Evolutionary conservation across 2,797 vertebrate species (phyloP).

Genomic region (Aselliscus stoliczkanus): DNA sequence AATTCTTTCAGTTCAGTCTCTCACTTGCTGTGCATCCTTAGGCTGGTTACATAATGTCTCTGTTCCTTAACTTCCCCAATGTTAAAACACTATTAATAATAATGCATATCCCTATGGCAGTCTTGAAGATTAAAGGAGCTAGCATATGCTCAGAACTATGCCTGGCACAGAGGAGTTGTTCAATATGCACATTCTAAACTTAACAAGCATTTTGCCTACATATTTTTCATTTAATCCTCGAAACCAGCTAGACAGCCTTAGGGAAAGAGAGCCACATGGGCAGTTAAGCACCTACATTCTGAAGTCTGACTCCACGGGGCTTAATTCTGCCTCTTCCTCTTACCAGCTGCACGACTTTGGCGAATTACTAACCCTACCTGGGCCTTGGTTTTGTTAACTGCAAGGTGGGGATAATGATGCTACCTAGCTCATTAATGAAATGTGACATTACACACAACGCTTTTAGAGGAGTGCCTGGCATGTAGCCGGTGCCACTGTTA

Average conservation of each 20-base stretch:
- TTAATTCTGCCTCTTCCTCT: background rate
- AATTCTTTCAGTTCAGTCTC: background rate
- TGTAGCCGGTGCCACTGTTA: accelerated
- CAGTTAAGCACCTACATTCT: background rate
- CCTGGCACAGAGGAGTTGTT: background rate
- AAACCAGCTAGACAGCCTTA: background rate
- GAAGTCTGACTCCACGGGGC: background rate
- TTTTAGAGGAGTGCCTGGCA: background rate
- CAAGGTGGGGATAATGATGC: background rate
- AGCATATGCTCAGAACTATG: background rate
- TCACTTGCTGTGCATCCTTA: background rate
- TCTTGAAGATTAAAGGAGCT: background rate
- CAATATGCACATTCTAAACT: background rate
- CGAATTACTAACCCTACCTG: background rate
- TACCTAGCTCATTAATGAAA: background rate
- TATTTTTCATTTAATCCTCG: background rate
- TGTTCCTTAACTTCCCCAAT: background rate
- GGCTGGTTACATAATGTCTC: background rate
- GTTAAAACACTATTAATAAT: background rate
- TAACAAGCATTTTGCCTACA: background rate
- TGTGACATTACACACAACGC: background rate
- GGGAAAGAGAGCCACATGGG: background rate
- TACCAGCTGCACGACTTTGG: background rate
- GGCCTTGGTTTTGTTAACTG: background rate
- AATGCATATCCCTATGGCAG: background rate